Evolutionary conservation across 1,140 invertebrate genomes (phyloP).

Genomic region (Nylanderia fulva): DNA sequence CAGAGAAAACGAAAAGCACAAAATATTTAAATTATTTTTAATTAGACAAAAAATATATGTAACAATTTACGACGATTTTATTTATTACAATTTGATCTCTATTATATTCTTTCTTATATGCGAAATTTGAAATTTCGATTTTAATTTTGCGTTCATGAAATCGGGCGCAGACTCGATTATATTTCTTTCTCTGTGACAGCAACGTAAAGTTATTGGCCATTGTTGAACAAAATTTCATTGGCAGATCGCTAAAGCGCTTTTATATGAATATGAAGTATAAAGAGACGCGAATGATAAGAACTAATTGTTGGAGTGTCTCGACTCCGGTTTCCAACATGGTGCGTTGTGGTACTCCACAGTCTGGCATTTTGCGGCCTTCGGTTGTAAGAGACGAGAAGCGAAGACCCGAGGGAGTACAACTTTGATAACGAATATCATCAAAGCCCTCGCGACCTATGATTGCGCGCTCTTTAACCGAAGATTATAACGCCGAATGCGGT

Average conservation of each 20-base stretch:
- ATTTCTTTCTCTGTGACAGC: conserved; percentile 7
- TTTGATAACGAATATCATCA: conserved; percentile 72
- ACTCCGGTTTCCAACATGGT: conserved; percentile 61
- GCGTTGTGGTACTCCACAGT: conserved; percentile 40
- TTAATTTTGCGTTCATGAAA: background rate
- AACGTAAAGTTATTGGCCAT: conserved; percentile 1
- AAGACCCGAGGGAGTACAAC: conserved; percentile 62
- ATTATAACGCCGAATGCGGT: conserved; percentile 68
- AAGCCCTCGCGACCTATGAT: conserved; percentile 50
- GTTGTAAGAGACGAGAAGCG: conserved; percentile 62
- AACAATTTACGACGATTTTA: background rate
- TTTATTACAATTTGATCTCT: background rate
- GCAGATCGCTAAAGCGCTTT: conserved; percentile 41
- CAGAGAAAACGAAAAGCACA: background rate
- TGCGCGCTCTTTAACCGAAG: conserved; percentile 61
- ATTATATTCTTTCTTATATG: background rate
- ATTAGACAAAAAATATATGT: background rate
- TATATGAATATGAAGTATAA: background rate
- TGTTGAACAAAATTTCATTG: conserved; percentile 38
- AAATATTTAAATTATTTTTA: background rate
- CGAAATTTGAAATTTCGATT: background rate
- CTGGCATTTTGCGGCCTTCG: conserved; percentile 34
- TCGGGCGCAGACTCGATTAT: conserved; percentile 19
- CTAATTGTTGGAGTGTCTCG: conserved; percentile 65
- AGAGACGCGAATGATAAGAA: conserved; percentile 63